Percentiles rank a stretch among this genome's conserved stretches.
These are phyloP conservation scores for Agrenia bidenticulata DNA, from an alignment of 2,888 invertebrate species.

Conservation along the genomic window DNA sequence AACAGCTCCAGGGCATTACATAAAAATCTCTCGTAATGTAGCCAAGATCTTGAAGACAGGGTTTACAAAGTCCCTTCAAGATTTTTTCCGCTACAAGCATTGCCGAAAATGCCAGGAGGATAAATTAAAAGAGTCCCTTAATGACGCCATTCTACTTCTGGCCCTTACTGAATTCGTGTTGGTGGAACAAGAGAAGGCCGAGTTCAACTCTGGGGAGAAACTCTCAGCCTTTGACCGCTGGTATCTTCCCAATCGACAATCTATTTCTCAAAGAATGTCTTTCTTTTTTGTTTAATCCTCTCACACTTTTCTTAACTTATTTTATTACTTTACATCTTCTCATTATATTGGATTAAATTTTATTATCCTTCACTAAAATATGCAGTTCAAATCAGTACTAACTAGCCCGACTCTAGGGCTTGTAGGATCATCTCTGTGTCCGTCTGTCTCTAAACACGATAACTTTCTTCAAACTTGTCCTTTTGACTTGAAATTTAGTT, in stretches of 20 bases:
- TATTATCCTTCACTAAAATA: too few relatives aligned
- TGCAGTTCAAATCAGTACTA: too few relatives aligned
- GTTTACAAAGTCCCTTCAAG: conserved; percentile 2
- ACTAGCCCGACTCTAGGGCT: too few relatives aligned
- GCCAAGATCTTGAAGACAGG: conserved; percentile 2
- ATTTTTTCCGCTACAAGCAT: conserved; percentile 9
- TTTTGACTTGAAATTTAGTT: too few relatives aligned
- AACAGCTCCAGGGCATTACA: neutral
- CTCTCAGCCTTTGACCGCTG: neutral
- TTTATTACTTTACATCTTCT: too few relatives aligned
- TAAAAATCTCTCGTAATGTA: conserved; percentile 3
- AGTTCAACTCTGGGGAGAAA: neutral
- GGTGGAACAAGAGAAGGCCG: neutral
- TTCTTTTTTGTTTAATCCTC: neutral
- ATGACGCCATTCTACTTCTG: neutral
- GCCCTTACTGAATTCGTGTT: neutral
- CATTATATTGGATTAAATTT: too few relatives aligned
- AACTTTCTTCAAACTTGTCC: too few relatives aligned
- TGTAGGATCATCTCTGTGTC: too few relatives aligned
- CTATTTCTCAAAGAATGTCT: neutral
- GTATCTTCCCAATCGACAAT: neutral
- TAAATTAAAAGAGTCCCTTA: neutral
- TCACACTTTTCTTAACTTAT: too few relatives aligned
- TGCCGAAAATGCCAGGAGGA: neutral
- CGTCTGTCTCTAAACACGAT: too few relatives aligned